Conservation (phyloP, 2,113 vertebrate species). For the Pomatorhinus ruficollis region DNA sequence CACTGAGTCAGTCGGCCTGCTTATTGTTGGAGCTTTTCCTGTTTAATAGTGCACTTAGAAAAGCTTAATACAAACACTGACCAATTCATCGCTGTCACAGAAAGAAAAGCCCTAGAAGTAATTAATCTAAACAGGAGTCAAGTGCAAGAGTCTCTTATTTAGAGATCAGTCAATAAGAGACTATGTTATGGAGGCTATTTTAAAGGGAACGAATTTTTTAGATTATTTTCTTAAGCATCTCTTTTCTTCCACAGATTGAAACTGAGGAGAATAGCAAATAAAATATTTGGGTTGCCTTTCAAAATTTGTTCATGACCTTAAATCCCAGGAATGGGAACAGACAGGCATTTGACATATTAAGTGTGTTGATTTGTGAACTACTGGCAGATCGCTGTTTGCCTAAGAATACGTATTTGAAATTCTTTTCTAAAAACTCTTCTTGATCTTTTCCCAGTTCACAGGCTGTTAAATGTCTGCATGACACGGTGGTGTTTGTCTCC, state of each 20-base stretch:
- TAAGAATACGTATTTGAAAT: conserved; percentile 47
- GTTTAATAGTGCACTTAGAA: conserved; percentile 16
- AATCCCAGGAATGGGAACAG: not conserved
- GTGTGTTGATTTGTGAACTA: conserved; percentile 31
- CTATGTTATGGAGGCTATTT: not conserved
- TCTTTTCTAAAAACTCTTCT: conserved; percentile 21
- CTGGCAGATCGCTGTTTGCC: conserved; percentile 33
- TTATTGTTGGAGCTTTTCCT: conserved; percentile 24
- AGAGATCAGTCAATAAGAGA: conserved; percentile 4
- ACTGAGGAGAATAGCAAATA: not conserved
- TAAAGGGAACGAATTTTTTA: not conserved
- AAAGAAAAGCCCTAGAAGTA: conserved; percentile 21
- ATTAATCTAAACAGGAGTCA: conserved; percentile 18
- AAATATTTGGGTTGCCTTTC: not conserved
- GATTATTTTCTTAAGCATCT: not conserved
- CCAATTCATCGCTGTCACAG: conserved; percentile 5
- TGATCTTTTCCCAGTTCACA: conserved; percentile 12
- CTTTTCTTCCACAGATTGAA: not conserved
- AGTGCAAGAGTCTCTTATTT: conserved; percentile 35
- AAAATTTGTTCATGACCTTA: not conserved
- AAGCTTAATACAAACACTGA: conserved; percentile 31
- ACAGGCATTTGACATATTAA: not conserved
- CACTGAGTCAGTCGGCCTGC: not conserved
- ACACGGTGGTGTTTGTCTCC: not conserved
- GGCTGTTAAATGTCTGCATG: not conserved